phyloP scores from a whole-genome alignment of 2,113 vertebrate species.

The Etheostoma cragini region DNA sequence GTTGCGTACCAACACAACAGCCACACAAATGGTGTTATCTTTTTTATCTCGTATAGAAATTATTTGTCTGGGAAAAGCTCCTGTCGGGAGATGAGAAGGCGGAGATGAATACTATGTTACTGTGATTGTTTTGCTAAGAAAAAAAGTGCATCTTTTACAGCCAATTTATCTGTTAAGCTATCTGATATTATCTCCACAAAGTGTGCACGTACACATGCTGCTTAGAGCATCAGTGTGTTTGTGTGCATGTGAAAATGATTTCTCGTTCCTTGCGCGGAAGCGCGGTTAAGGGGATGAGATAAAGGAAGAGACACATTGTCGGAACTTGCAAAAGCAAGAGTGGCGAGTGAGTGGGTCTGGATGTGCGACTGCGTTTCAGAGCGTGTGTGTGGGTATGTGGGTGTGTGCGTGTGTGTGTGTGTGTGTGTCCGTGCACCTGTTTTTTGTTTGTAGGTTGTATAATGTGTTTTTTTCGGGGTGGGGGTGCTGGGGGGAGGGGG shows the following conservation, averaged over 20 bases:
- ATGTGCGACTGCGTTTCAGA: not conserved
- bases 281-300: slow-evolving; percentile 41
- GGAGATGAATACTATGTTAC: slow-evolving; percentile 83
- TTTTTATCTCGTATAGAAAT: slow-evolving; percentile 72
- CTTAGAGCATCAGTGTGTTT: slow-evolving; percentile 74
- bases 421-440: slow-evolving; percentile 58
- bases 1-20: slow-evolving; percentile 75
- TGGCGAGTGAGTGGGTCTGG: slow-evolving; percentile 26
- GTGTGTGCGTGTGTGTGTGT: slow-evolving; percentile 45
- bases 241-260: slow-evolving; percentile 69
- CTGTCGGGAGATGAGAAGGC: slow-evolving; percentile 69
- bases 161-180: slow-evolving; percentile 82
- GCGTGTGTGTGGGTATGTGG: slow-evolving; percentile 18
- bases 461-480: slow-evolving; percentile 45
- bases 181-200: slow-evolving; percentile 80
- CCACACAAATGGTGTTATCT: slow-evolving; percentile 61
- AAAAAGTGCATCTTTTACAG: slow-evolving; percentile 86
- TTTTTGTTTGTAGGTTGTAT: slow-evolving; percentile 74
- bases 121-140: slow-evolving; percentile 87
- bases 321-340: slow-evolving; percentile 56
- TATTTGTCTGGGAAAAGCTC: slow-evolving; percentile 78
- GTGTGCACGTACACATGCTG: slow-evolving; percentile 79
- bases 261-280: slow-evolving; percentile 42
- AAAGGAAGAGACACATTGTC: slow-evolving; percentile 56
- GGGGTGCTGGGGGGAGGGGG: slow-evolving; percentile 27